Evolutionary conservation across 2,888 invertebrate genomes (phyloP).

Genomic region (Pteria penguin): DNA sequence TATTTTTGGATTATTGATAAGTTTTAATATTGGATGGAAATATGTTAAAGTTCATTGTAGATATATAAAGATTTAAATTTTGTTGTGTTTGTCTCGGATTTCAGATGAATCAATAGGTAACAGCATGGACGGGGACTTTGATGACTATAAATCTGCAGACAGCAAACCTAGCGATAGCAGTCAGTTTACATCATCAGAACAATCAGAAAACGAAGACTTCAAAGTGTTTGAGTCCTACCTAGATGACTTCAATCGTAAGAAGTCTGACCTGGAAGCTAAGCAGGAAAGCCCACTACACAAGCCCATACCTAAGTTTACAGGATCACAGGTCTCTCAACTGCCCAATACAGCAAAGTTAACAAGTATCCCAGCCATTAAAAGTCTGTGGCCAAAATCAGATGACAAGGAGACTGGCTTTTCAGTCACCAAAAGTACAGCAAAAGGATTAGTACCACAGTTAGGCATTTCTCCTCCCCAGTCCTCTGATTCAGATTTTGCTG

Average conservation of each 20-base stretch:
- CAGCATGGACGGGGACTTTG: conserved; percentile 72
- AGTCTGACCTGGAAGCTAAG: conserved; percentile 49
- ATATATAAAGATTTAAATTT: too few relatives aligned
- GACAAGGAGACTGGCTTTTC: not conserved
- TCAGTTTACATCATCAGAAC: conserved; percentile 72
- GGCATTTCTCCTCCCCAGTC: conserved; percentile 31
- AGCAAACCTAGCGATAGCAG: conserved; percentile 69
- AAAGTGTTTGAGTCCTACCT: conserved; percentile 72
- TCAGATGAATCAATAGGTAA: conserved; percentile 50
- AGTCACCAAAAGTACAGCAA: not conserved
- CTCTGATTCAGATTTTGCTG: conserved; percentile 66
- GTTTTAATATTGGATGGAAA: too few relatives aligned
- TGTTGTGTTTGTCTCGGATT: too few relatives aligned
- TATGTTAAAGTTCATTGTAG: too few relatives aligned
- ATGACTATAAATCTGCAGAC: conserved; percentile 69
- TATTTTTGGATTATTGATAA: too few relatives aligned
- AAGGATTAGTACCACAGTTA: not conserved
- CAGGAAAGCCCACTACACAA: conserved; percentile 61
- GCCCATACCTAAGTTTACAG: conserved; percentile 53
- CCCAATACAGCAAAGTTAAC: conserved; percentile 27
- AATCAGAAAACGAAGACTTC: conserved; percentile 74
- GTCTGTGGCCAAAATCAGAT: conserved; percentile 31
- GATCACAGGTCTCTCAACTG: conserved; percentile 25
- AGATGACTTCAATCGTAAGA: conserved; percentile 67
- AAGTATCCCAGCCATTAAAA: conserved; percentile 33